Evolutionary conservation across 2,113 vertebrate species (phyloP), one percentile per base, ranked within the genome.

Genomic region (Chamaea fasciata): DNA sequence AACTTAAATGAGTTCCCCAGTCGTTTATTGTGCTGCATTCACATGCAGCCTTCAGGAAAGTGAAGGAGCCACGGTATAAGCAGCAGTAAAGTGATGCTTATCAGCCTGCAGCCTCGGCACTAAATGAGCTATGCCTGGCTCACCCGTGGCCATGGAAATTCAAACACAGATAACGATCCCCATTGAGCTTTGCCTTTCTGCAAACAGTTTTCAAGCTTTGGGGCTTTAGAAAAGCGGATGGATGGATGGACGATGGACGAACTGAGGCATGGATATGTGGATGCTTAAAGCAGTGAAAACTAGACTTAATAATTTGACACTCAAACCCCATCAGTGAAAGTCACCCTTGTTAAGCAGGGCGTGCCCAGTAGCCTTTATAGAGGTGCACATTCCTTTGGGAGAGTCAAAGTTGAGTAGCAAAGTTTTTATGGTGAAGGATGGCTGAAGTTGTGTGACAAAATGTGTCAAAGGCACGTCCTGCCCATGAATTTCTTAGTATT

Each of bases 401-500:
- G 53, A 75, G 18, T 56, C 39, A 5, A 37, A 85, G 57, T n/a
- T 76, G 21, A 10, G 10, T 28, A 22, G 47, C 20, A 73, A 79
- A 77, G 75, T 33, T 88, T 85, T 69, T 67, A 5, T 33, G 35
- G 47, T 44, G 77, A 53, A 62, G 37, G 21, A 49, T 1, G 4
- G 19, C 31, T 84, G 44, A 95, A 88, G n/a, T 11, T 50, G 24
- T 50, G 59, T 85, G 50, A 52, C 69, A 73, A 28, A 62, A 49
- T 41, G 19, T 56, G 27, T 27, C 41, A 37, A 87, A 68, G 42
- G 64, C 17, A 15, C 4, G 2, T 87, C 22, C 42, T 92, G 41
- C 13, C 15, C 1, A 0, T 57, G 18, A 44, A 50, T 68, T 57
- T 1, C 2, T 55, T 67, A 39, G 27, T 50, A 55, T 2, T 2